Evolutionary conservation across 2,113 vertebrate species (phyloP), one percentile per base, ranked within the genome.

Genomic region (Callionymus lyra): DNA sequence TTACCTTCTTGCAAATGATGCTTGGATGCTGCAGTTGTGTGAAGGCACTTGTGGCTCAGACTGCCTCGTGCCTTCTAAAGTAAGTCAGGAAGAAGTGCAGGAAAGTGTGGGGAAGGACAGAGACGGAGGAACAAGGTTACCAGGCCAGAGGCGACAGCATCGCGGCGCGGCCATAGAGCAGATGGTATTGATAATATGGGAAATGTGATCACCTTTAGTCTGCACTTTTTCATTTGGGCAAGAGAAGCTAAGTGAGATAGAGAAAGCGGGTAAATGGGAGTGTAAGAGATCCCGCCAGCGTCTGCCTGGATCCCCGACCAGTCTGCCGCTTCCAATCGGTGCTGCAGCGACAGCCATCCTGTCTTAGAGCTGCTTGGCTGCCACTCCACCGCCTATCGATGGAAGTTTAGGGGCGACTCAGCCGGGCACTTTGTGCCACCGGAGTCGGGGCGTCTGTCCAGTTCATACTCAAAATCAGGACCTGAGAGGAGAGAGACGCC

Each of bases 361-460:
- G 73, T 62, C 65, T 76, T 64, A 55, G 77, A 67, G 47, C 34
- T 27, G 50, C 72, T 72, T 76, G 66, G 74, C 83, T 70, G 77
- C 50, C 79, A 74, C 75, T 79, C 73, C 56, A 41, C 56, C 67
- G 77, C 63, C 80, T 80, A 75, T 70, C 77, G 85, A 87, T 74
- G 81, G 68, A 73, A 71, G 47, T 59, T 60, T 38, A 39, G 77
- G 71, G 70, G 75, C 62, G 45, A 34, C 56, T 53, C 53, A 78
- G 63, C 31, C 10, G 57, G 80, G 79, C 68, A 71, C 78, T 86
- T 67, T 81, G 34, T 14, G 40, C 61, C 44, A 62, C 63, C 83
- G 88, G 88, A 91, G 85, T 88, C 88, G 86, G 86, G 54, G 71
- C 85, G 86, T 88, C 88, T 91, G 84, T 84, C 80, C 81, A 15